These are phyloP conservation scores for Hypercompe scribonia DNA, from an alignment of 2,888 invertebrate species.

Conservation along the genomic window DNA sequence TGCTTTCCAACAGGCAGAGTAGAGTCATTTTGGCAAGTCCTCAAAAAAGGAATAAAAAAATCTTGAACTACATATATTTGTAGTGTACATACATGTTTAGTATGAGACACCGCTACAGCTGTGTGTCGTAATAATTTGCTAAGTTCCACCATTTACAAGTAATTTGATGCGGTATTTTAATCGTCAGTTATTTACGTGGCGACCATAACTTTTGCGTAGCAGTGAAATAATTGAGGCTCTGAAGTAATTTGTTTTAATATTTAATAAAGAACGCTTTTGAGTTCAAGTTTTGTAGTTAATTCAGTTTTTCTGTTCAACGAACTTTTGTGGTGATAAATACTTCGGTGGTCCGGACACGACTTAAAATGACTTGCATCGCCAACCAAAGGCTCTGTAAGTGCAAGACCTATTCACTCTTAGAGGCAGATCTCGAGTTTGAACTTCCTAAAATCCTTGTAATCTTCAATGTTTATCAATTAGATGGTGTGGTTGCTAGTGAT, in stretches of 20 bases:
- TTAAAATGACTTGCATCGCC: not conserved
- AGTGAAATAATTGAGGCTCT: not conserved
- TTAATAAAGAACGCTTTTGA: slow-evolving; percentile 7
- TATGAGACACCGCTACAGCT: not conserved
- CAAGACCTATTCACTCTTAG: too few relatives aligned
- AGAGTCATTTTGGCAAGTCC: too few relatives aligned
- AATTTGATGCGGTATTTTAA: slow-evolving; percentile 12
- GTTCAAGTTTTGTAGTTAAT: slow-evolving; percentile 4
- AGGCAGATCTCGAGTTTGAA: too few relatives aligned
- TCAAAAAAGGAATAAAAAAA: too few relatives aligned
- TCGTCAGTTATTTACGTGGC: slow-evolving; percentile 5
- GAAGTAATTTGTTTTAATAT: slow-evolving; percentile 11
- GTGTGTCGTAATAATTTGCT: slow-evolving; percentile 1
- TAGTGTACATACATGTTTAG: not conserved
- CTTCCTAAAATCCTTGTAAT: too few relatives aligned
- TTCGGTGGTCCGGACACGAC: not conserved
- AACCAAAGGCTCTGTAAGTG: not conserved
- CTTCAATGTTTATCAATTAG: too few relatives aligned
- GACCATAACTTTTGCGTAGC: not conserved
- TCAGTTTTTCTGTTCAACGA: slow-evolving; percentile 5
- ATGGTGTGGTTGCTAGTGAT: too few relatives aligned
- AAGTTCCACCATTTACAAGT: slow-evolving; percentile 9
- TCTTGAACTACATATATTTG: too few relatives aligned
- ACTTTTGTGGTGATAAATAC: not conserved
- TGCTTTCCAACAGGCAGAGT: too few relatives aligned